Evolutionary conservation across 2,113 vertebrate genomes (phyloP), one percentile per base, ranked within the genome.

Genomic region (Phycodurus eques): DNA sequence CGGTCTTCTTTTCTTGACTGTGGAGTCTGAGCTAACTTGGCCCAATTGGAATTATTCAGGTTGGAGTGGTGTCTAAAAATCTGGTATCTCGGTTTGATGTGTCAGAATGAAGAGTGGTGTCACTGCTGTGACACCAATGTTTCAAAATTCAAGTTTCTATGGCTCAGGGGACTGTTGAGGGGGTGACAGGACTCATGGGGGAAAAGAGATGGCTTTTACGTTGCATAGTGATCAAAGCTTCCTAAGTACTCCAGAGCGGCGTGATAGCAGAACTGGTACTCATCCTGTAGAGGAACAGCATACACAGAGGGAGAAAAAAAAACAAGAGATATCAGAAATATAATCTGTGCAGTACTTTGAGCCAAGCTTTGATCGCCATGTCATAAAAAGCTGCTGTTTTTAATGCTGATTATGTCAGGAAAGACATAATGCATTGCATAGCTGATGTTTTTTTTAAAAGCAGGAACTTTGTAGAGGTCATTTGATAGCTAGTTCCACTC

Each of bases 191-290:
- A 88, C 89, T 91, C 84, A 66, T 91, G 79, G 81, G 88, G 73
- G 78, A 84, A 77, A 80, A 85, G 84, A 69, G 87, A 96, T 96
- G 95, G 95, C 95, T 96, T 97, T 98, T 98, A 99, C 93, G 97
- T 99, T 97, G 98, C 98, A 98, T 99, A 99, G 96, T 99, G 98
- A 94, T 99, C 97, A 90, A 99, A 99, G 91, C 98, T 99, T 83
- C 98, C 98, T 87, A 99, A 94, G 88, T 99, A 99, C 83, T 99
- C 98, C 90, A 99, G 93, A 56, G 94, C 96, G 4, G 98, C 98
- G 82, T 98, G 97, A 83, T 99, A 99, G 84, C 97, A 98, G 92
- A 99, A 98, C 92, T 99, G 98, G 90, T 99, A 99, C 76, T 99
- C 96, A 2, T 99, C 98, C 97, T 99, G 92, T 0, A 19, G 44